Conservation (phyloP, 2,888 invertebrate genomes). For the Synanthedon vespiformis region DNA sequence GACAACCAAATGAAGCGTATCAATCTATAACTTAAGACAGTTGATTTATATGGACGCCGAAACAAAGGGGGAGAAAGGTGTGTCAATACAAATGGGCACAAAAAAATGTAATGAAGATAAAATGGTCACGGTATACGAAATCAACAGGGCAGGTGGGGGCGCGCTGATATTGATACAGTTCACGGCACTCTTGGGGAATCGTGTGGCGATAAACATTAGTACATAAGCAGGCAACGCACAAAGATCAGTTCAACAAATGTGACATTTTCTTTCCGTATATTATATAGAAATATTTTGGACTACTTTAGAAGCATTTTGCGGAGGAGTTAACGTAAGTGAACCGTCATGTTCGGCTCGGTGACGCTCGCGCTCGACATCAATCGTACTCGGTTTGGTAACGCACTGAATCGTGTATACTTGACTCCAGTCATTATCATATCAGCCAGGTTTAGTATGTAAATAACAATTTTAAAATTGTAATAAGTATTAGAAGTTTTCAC, state of each 20-base stretch:
- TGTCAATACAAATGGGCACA: constrained; percentile 18
- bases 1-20: constrained; percentile 21
- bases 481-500: no score
- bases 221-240: background rate
- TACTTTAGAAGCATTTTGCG: no score
- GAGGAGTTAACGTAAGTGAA: no score
- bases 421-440: no score
- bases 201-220: constrained; percentile 6
- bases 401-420: no score
- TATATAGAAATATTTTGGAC: no score
- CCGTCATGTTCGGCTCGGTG: no score
- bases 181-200: constrained; percentile 16
- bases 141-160: constrained; percentile 39
- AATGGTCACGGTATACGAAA: constrained; percentile 36
- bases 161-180: constrained; percentile 28
- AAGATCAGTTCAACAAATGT: constrained; percentile 5
- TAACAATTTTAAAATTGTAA: no score
- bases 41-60: constrained; percentile 22
- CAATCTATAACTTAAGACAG: constrained; percentile 9
- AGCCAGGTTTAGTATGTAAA: no score
- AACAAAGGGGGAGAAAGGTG: constrained; percentile 37
- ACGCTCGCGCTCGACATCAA: no score
- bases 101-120: constrained; percentile 47
- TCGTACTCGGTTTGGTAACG: no score
- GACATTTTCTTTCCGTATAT: background rate